Conservation (phyloP, 2,888 invertebrate species). For the Pseudococcus viburni region DNA sequence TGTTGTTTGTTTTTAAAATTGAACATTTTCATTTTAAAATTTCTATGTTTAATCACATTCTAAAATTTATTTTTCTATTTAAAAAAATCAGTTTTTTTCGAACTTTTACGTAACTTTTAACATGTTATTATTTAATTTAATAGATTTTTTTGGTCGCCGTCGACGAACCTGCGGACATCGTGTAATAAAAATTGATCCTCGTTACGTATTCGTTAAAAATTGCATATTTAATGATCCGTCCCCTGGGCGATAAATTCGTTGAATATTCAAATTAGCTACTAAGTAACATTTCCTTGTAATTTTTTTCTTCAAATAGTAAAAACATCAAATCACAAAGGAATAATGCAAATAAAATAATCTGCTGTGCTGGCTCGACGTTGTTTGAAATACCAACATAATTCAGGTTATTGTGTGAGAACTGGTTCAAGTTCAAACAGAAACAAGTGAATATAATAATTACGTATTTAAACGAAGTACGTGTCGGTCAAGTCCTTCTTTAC, state of each 20-base stretch:
- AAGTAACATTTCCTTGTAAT: background rate
- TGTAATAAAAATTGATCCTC: background rate
- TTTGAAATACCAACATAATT: constrained; percentile 31
- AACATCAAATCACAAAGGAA: constrained; percentile 24
- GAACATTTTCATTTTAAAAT: too few species aligned
- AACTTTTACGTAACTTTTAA: background rate
- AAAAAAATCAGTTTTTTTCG: background rate
- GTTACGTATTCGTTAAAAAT: background rate
- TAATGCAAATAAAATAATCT: constrained; percentile 14
- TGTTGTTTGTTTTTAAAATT: too few species aligned
- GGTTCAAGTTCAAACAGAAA: constrained; percentile 45
- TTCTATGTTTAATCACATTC: too few species aligned
- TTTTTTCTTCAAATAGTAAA: background rate
- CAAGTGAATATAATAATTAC: constrained; percentile 49
- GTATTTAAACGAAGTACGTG: constrained; percentile 52
- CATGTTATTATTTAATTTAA: too few species aligned
- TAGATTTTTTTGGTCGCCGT: background rate
- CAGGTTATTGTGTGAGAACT: constrained; percentile 57
- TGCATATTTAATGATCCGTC: constrained; percentile 16
- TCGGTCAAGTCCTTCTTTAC: constrained; percentile 37
- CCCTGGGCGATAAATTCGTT: background rate
- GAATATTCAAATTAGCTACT: constrained; percentile 18
- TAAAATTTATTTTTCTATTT: too few species aligned
- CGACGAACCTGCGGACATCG: background rate
- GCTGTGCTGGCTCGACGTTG: background rate